A percentile compares a stretch with the other conserved stretches of the same genome.
These are phyloP conservation scores for Tryphoninae sp. DNA, from an alignment of 2,888 invertebrate genomes.

Conservation along the genomic window DNA sequence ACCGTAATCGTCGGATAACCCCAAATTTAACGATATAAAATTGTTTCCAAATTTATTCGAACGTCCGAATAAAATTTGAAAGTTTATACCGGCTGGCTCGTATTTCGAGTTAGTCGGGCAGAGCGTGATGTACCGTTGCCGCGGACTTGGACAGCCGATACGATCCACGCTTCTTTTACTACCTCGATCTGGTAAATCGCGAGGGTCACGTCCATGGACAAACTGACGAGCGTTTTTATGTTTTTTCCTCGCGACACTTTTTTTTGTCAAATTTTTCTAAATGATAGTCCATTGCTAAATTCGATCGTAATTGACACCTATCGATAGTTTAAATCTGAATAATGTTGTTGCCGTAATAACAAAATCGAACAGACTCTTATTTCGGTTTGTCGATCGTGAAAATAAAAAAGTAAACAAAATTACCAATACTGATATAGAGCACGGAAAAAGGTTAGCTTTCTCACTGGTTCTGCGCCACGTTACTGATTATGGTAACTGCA, in stretches of 20 bases:
- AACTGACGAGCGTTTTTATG: neutral
- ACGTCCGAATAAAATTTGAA: conserved; percentile 40
- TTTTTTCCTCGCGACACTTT: neutral
- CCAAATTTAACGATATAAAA: conserved; percentile 8
- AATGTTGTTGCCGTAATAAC: neutral
- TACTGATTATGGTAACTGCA: conserved; percentile 7
- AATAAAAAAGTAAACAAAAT: too few relatives aligned
- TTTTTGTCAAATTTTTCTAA: neutral
- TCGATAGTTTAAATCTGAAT: neutral
- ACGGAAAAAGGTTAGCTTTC: neutral
- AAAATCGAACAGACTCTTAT: neutral
- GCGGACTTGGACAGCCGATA: neutral
- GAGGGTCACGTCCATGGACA: conserved; percentile 47
- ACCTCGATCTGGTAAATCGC: neutral
- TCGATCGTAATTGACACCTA: neutral
- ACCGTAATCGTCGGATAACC: neutral
- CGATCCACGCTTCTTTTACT: neutral
- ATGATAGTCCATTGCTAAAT: neutral
- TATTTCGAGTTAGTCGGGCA: conserved; percentile 16
- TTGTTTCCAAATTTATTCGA: neutral
- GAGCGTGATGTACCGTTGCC: conserved; percentile 30
- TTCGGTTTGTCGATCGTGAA: too few relatives aligned
- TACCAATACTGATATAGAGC: neutral
- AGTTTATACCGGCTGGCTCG: conserved; percentile 30
- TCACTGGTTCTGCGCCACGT: neutral